These are phyloP conservation scores for Cyrtonyx montezumae DNA, from an alignment of 2,113 vertebrate species.

Conservation along the genomic window DNA sequence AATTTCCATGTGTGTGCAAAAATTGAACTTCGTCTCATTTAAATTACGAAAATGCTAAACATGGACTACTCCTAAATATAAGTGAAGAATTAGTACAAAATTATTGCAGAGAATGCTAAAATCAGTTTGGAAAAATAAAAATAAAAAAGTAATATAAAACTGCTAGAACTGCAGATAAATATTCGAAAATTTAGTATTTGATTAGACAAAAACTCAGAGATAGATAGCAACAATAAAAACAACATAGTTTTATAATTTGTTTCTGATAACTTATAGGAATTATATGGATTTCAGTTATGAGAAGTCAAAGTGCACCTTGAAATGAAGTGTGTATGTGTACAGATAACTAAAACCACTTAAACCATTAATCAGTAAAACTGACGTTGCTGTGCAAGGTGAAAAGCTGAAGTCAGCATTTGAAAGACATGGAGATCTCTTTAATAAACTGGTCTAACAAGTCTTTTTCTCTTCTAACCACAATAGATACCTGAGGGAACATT, in stretches of 20 bases:
- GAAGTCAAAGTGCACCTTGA: background rate
- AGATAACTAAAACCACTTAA: background rate
- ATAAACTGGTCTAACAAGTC: background rate
- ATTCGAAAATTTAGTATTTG: background rate
- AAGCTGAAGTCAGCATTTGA: background rate
- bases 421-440: background rate
- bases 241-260: background rate
- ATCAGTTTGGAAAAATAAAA: background rate
- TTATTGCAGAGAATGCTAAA: background rate
- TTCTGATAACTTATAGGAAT: background rate
- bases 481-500: conserved; percentile 18
- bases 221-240: background rate
- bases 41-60: background rate
- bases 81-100: background rate
- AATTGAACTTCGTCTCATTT: background rate
- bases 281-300: background rate
- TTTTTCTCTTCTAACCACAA: conserved; percentile 17
- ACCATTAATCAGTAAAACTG: background rate
- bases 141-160: background rate
- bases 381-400: background rate
- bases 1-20: background rate
- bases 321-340: background rate
- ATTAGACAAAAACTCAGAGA: background rate
- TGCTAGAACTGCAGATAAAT: background rate
- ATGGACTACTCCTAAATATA: background rate